Base-by-base conservation (phyloP, 2,113 vertebrate species). In the Semicossyphus pulcher region DNA sequence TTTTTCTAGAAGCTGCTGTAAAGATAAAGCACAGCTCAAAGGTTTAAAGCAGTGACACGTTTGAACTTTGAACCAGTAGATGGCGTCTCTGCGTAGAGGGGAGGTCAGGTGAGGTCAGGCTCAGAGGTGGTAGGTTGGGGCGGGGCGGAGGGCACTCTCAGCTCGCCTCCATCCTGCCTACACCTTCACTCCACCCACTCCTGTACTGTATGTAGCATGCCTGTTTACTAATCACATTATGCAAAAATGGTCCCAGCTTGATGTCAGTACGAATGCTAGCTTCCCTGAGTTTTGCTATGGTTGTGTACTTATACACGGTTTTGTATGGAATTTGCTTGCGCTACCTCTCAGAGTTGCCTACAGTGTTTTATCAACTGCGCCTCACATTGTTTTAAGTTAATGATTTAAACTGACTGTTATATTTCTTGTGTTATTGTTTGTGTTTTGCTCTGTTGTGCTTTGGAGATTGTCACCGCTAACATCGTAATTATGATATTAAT, bases 121-220 rank as follows among this genome's bases (percentile, higher is more conserved):
- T 47, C 23, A 41, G 10, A 52, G 29, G 54, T 61, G 29, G 29
- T 39, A 16, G 20, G 37, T 39, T 32, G 53, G 18, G 15, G 5
- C 32, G 47, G 21, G 23, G 29, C 25, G 16, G n/a, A n/a, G n/a
- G n/a, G n/a, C n/a, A n/a, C n/a, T n/a, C n/a, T n/a, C n/a, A n/a
- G n/a, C n/a, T n/a, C n/a, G n/a, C n/a, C n/a, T n/a, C n/a, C n/a
- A n/a, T 64, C 52, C 34, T 26, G 15, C 39, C 20, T 32, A 4
- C 51, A 16, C 67, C 64, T 32, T 37, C 37, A 14, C 58, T 28
- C 34, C 54, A 16, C 73, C 62, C 62, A 36, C 71, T 66, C 32
- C 63, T 64, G 69, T 45, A 59, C 63, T 68, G 73, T 81, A 81
- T 83, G 87, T 91, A 91, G 89, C 87, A 88, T 91, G 88, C 76